Evolutionary conservation across 2,113 vertebrate genomes (phyloP), one percentile per base, ranked within the genome.

Genomic region (Macroglossus sobrinus): DNA sequence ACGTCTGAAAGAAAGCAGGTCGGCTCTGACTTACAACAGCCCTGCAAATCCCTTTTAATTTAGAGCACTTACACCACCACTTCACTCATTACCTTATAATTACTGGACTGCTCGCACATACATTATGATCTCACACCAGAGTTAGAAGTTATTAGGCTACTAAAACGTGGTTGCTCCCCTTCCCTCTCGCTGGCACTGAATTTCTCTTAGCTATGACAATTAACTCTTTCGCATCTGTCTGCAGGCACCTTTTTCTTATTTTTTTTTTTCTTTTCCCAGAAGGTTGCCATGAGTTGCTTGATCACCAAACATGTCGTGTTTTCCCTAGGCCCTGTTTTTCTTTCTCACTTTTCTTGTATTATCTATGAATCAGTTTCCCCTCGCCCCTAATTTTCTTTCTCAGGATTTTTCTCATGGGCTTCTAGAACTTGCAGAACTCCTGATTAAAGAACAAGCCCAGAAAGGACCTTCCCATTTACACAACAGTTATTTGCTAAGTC

Each of bases 61-160:
- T 98, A 98, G 98, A 99, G 98, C 98, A 98, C 98, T 99, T 98
- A 98, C 94, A 98, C 97, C 97, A 98, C 94, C 97, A 98, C 98
- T 98, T 97, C 98, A 98, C 98, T 99, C 98, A 98, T 98, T 99
- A 98, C 98, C 98, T 98, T 98, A 98, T 98, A 99, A 98, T 99
- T 98, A 98, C 98, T 94, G 97, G 98, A 98, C 98, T 21, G 92
- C 97, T 97, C 96, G 91, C 98, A 98, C 98, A 98, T 98, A 98
- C 98, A 98, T 98, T 98, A 99, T 93, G 95, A 98, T 98, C 98
- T 97, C 85, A 96, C 97, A 96, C 97, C 96, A 75, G 84, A 98
- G 98, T 88, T 96, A 97, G 98, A 98, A 98, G 98, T 99, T 99
- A 99, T 98, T 98, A 98, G 97, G 98, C 97, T 97, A 98, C 98